phyloP scores from a whole-genome alignment of 2,113 vertebrate genomes.

The Melierax canorus region DNA sequence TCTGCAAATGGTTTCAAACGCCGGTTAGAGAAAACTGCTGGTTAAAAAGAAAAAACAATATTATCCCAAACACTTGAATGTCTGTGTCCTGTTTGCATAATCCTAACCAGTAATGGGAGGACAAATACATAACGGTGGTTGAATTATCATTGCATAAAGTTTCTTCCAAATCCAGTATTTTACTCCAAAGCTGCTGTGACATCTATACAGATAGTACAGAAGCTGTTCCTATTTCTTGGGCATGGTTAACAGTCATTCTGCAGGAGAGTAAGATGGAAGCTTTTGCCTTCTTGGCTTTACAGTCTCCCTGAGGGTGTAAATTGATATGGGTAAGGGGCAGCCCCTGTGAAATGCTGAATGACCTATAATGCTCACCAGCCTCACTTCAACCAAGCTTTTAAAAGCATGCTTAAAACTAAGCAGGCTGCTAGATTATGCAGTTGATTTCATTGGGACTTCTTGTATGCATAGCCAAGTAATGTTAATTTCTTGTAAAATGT shows the following conservation, averaged over 20 bases:
- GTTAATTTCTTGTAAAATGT: neutral
- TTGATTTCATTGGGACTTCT: neutral
- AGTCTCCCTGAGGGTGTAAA: neutral
- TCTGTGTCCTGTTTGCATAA: neutral
- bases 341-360: neutral
- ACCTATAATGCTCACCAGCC: neutral
- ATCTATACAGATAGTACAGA: neutral
- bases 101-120: neutral
- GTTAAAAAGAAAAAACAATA: neutral
- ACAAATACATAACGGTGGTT: neutral
- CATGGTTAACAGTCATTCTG: neutral
- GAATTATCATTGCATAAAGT: neutral
- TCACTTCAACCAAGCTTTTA: neutral
- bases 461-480: neutral
- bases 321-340: neutral
- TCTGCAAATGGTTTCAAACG: neutral
- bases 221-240: neutral
- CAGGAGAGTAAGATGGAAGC: neutral
- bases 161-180: neutral
- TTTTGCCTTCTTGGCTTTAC: neutral
- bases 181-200: neutral
- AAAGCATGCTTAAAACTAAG: neutral
- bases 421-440: neutral
- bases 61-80: neutral
- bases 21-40: neutral